Evolutionary conservation across 2,113 vertebrate genomes (phyloP), one percentile per base, ranked within the genome.

Genomic region (Sisor rabdophorus): DNA sequence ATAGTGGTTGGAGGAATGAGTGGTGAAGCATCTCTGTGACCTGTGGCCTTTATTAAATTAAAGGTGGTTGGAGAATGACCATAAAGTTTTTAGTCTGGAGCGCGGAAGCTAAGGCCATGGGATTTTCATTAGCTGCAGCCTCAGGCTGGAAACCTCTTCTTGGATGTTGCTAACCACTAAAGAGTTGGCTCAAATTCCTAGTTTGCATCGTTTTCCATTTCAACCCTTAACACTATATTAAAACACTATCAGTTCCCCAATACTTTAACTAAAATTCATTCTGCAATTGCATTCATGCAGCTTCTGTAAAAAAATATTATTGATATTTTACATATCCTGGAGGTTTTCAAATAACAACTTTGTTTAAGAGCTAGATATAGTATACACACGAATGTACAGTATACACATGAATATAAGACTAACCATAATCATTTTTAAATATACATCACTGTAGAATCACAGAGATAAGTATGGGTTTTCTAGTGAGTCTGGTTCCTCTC

Each of bases 51-150:
- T 65, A 85, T 86, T 84, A 68, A 87, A 87, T 88, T 85, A 85
- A 78, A 81, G 55, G 82, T 80, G 78, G 79, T 79, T 67, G 60
- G 74, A 76, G 80, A 86, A 81, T 77, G 82, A 80, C 77, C 71
- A 77, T 80, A 79, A 76, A 83, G 71, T 70, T 72, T 72, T 71
- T 83, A 44, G 73, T 72, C 81, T 83, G 67, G 73, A 75, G 83
- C 78, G 68, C 60, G 36, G 80, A 88, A 44, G 68, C 76, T 61
- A 63, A 54, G 77, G 28, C 83, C 87, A 88, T 81, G 80, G 79
- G 85, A 85, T 83, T 87, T 84, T 84, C 67, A 88, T 90, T 88
- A 87, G 73, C 71, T 53, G 28, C 58, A 83, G 80, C 79, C 76
- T 53, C 79, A 81, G 81, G 80, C 87, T 70, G 77, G 80, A 78